Evolutionary conservation across 2,888 invertebrate species (phyloP).

Genomic region (Dynastes grantii): DNA sequence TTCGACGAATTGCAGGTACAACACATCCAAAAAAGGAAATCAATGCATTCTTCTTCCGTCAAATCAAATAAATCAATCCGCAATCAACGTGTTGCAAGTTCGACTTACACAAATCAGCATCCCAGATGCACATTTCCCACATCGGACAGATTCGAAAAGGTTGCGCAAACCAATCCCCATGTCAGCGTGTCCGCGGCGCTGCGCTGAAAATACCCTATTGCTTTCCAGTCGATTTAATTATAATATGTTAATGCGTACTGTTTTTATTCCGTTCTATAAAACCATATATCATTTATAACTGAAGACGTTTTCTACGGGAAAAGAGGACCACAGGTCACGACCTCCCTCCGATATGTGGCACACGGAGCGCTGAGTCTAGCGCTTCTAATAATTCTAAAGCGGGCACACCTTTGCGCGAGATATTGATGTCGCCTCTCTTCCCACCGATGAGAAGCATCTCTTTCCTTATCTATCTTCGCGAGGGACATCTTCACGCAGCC

Average conservation of each 20-base stretch:
- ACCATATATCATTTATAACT: conserved; percentile 53
- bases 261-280: conserved; percentile 52
- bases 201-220: no score
- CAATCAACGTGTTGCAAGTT: no score
- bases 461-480: no score
- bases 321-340: conserved; percentile 59
- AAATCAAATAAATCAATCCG: no score
- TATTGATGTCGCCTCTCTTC: neutral
- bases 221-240: conserved; percentile 44
- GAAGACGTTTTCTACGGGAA: conserved; percentile 50
- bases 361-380: conserved; percentile 54
- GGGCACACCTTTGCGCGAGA: conserved; percentile 53
- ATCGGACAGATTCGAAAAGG: no score
- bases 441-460: neutral
- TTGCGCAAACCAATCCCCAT: no score
- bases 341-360: conserved; percentile 60
- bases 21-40: no score
- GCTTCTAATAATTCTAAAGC: conserved; percentile 51
- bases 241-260: conserved; percentile 51
- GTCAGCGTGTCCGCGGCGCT: no score
- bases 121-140: no score
- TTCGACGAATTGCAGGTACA: no score
- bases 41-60: no score
- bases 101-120: no score
- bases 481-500: conserved; percentile 44